A percentile compares a stretch with the other conserved stretches of the same genome.
Evolutionary conservation across 2,113 vertebrate species (phyloP).

Genomic region (Mixornis gularis): DNA sequence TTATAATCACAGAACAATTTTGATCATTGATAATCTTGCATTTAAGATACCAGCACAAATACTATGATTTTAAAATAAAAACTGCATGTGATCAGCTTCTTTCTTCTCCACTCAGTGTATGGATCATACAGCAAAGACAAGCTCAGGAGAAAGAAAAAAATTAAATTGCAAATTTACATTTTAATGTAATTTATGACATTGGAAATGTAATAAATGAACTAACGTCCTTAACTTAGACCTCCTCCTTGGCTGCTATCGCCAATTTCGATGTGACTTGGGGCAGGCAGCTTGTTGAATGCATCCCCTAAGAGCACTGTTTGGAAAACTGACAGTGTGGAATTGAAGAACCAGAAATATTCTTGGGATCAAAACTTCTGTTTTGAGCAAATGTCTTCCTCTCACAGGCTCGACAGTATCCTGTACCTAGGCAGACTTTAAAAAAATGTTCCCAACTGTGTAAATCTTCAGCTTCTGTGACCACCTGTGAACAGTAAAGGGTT

Average conservation of each 20-base stretch:
- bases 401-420: accelerated
- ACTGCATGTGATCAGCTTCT: not conserved
- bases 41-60: not conserved
- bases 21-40: not conserved
- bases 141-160: not conserved
- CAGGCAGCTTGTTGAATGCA: accelerated
- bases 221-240: not conserved
- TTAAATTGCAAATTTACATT: not conserved
- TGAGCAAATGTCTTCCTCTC: not conserved
- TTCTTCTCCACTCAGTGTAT: not conserved
- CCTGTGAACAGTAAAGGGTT: accelerated
- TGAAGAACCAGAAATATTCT: not conserved
- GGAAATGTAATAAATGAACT: not conserved
- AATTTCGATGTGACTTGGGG: accelerated
- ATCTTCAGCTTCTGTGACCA: accelerated
- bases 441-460: not conserved
- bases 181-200: not conserved
- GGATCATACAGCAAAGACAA: not conserved
- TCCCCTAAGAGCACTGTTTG: too few relatives aligned
- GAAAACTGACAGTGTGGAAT: not conserved
- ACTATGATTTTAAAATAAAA: not conserved
- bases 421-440: not conserved
- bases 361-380: not conserved
- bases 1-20: not conserved
- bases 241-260: accelerated